Evolutionary conservation across 2,797 vertebrate species (phyloP).

Genomic region (Dicrostonyx torquatus): DNA sequence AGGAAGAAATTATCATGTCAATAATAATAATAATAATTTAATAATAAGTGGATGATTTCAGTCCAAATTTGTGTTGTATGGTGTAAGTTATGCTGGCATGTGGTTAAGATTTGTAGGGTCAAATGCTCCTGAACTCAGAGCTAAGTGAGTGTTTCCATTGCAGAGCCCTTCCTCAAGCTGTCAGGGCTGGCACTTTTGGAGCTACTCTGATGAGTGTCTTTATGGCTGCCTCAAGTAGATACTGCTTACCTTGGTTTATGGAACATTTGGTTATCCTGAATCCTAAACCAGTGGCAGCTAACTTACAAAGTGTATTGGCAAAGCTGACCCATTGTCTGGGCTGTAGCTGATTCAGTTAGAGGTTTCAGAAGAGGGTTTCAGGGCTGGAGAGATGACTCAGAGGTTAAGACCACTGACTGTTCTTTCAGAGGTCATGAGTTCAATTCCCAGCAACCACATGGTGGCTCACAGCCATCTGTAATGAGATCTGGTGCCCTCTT

Average conservation of each 20-base stretch:
- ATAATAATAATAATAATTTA: no score
- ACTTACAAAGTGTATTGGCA: slow-evolving; percentile 17
- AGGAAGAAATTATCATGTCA: neutral
- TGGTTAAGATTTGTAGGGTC: slow-evolving; percentile 41
- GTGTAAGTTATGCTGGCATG: slow-evolving; percentile 28
- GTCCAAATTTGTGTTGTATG: slow-evolving; percentile 7
- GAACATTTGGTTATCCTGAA: neutral
- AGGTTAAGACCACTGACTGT: no score
- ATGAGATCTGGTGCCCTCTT: no score
- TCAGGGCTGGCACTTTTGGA: neutral
- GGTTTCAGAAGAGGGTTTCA: slow-evolving; percentile 25
- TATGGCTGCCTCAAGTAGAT: neutral
- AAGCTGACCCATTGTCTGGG: neutral
- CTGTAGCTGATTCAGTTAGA: slow-evolving; percentile 17
- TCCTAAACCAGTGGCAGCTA: slow-evolving; percentile 17
- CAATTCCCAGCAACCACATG: no score
- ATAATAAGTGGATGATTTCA: slow-evolving; percentile 45
- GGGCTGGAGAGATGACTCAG: no score
- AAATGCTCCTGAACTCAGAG: neutral
- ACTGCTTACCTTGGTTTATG: neutral
- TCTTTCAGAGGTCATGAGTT: no score
- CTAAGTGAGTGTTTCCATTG: neutral
- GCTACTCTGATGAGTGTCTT: slow-evolving; percentile 21
- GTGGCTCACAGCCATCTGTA: no score
- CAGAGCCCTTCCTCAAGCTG: neutral